Evolutionary conservation across 1,140 invertebrate species (phyloP), one percentile per base, ranked within the genome.

Genomic region (Phocides pigmalion): DNA sequence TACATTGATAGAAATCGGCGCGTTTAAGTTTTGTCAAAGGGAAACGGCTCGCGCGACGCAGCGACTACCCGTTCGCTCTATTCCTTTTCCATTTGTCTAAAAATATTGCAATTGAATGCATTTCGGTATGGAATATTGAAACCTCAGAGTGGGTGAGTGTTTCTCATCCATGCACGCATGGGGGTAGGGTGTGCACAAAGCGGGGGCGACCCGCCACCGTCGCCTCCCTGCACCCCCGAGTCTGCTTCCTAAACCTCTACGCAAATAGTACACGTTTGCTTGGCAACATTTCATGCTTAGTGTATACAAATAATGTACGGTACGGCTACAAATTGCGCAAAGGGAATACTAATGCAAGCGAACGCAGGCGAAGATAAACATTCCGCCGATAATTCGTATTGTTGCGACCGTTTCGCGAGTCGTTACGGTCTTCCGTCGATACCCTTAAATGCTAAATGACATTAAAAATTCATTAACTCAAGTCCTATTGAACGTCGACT

Each of bases 221-320:
- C 66, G 61, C 76, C 68, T 66, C 82, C 65, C 73, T 46, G 51
- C 63, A 66, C 67, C 67, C 72, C 74, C 80, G 74, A 79, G 72
- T 84, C 81, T 74, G 81, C 81, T 82, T 87, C 87, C 85, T 90
- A 90, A 90, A 87, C 85, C 87, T 87, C 81, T 84, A 81, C 84
- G 77, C 84, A 90, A 88, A 90, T 86, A 90, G 82, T 87, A 86
- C 81, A 82, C 83, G 81, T 90, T 88, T 90, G 87, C 87, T 89
- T 89, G 85, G 85, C 85, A 84, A 90, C 87, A 90, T 88, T 90
- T 90, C 87, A 90, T 90, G 85, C 87, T 90, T 90, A 90, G 83
- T 87, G 84, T 89, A 84, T 85, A 90, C 85, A 90, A 90, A 90
- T 90, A 87, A 84, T 87, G 84, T 84, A 84, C 82, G 80, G 84